A percentile compares a stretch with the other conserved stretches of the same genome.
Conservation (phyloP, 2,888 invertebrate species). For the Molorchus minor region DNA sequence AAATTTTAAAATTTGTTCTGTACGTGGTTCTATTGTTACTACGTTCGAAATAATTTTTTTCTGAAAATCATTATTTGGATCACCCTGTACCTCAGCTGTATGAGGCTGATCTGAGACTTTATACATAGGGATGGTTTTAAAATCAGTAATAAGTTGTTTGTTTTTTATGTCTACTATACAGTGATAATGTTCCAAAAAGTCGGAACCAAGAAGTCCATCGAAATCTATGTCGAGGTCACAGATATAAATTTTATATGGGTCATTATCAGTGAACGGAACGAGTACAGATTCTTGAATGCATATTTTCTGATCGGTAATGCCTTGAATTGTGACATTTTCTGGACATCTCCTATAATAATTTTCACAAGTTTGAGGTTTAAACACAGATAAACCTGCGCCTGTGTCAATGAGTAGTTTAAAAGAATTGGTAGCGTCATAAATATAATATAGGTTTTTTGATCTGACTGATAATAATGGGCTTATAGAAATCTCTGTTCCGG, state of each 20-base stretch:
- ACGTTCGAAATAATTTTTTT: background rate
- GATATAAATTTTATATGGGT: constrained; percentile 22
- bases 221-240: constrained; percentile 18
- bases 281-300: constrained; percentile 21
- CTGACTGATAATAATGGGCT: background rate
- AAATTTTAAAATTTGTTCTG: background rate
- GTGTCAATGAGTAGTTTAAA: constrained; percentile 20
- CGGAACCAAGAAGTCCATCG: constrained; percentile 21
- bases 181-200: constrained; percentile 21
- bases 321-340: constrained; percentile 22
- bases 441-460: constrained; percentile 6
- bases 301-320: constrained; percentile 24
- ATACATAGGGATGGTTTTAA: constrained; percentile 16
- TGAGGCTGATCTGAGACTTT: constrained; percentile 2
- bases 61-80: background rate
- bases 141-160: constrained; percentile 18
- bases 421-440: constrained; percentile 1
- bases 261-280: constrained; percentile 10
- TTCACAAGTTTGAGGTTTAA: constrained; percentile 15
- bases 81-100: background rate
- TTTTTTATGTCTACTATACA: constrained; percentile 18
- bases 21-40: background rate
- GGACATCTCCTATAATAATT: constrained; percentile 7
- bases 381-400: constrained; percentile 27
- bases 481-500: background rate